Percentiles rank a stretch among this genome's conserved stretches.
phyloP scores from a whole-genome alignment of 2,888 invertebrate species.

The Odontothrips loti region DNA sequence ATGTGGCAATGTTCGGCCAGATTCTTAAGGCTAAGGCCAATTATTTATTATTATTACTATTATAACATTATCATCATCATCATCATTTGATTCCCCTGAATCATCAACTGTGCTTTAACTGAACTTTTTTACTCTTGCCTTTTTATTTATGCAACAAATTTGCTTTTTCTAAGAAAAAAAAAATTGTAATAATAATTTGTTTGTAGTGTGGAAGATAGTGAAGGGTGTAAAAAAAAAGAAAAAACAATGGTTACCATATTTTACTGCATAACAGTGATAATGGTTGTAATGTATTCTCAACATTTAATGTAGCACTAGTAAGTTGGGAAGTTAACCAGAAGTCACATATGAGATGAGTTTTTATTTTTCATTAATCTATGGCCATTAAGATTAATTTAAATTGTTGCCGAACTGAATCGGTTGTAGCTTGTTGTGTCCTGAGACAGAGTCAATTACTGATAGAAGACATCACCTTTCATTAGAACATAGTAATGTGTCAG shows the following conservation, averaged over 20 bases:
- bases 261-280: neutral
- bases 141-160: neutral
- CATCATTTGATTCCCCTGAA: too few species aligned
- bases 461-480: too few species aligned
- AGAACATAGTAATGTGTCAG: too few species aligned
- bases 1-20: neutral
- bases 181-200: neutral
- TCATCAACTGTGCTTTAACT: too few species aligned
- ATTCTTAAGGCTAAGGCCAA: neutral
- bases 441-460: too few species aligned
- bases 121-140: neutral
- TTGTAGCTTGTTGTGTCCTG: too few species aligned
- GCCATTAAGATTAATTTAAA: neutral
- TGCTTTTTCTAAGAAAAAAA: neutral
- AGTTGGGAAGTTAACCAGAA: neutral
- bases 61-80: too few species aligned
- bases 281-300: neutral
- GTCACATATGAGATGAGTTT: neutral
- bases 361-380: neutral
- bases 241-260: conserved; percentile 2
- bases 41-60: neutral
- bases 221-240: neutral
- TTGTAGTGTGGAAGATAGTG: neutral
- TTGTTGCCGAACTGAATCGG: neutral
- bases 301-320: neutral